Evolutionary conservation across 2,888 invertebrate genomes (phyloP).

Genomic region (Lamellibrachia columna): DNA sequence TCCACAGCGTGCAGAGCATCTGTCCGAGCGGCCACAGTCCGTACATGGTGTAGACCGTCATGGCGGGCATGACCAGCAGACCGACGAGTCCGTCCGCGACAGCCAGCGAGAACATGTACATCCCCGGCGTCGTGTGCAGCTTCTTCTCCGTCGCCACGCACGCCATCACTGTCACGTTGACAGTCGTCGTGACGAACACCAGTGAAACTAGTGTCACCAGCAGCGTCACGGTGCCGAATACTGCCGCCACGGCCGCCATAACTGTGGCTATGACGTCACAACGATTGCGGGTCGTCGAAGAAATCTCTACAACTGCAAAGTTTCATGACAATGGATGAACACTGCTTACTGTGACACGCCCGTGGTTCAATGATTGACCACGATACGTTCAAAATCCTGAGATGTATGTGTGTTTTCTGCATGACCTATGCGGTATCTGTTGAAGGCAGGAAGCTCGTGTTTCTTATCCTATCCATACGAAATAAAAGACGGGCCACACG

Average conservation of each 20-base stretch:
- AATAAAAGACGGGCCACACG: not conserved
- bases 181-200: constrained; percentile 12
- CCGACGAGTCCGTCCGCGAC: constrained; percentile 36
- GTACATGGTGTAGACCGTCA: constrained; percentile 24
- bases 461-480: not conserved
- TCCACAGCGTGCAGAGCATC: constrained; percentile 34
- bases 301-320: not conserved
- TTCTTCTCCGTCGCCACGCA: constrained; percentile 26
- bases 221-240: not conserved
- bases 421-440: not conserved
- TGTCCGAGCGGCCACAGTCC: not conserved
- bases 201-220: not conserved
- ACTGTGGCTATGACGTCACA: no score
- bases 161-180: constrained; percentile 29
- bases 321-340: not conserved
- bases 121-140: constrained; percentile 22
- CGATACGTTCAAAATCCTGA: not conserved
- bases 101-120: constrained; percentile 36
- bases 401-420: not conserved
- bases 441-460: not conserved
- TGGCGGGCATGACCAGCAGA: constrained; percentile 34
- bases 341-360: not conserved
- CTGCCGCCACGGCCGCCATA: not conserved
- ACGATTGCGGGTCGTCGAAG: no score
- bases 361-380: not conserved